Conservation (phyloP, 2,113 vertebrate genomes). For the Brienomyrus brachyistius region DNA sequence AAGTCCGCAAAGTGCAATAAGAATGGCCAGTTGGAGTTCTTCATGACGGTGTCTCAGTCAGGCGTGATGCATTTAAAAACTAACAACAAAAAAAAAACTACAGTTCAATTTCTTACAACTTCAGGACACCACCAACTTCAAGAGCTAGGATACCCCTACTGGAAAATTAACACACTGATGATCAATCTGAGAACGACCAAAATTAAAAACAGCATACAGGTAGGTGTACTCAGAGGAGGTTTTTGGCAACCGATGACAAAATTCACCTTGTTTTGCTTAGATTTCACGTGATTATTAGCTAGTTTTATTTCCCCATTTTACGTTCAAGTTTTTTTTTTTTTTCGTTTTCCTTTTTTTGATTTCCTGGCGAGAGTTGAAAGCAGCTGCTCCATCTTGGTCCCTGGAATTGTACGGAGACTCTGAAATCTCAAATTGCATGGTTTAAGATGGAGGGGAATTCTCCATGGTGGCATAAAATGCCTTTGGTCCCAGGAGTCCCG, state of each 20-base stretch:
- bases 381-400: constrained; percentile 35
- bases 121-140: constrained; percentile 8
- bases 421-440: constrained; percentile 32
- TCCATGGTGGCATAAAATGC: constrained; percentile 63
- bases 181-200: constrained; percentile 15
- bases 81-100: constrained; percentile 25
- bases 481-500: constrained; percentile 69
- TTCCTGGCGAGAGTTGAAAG: constrained; percentile 23
- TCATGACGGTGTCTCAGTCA: constrained; percentile 52
- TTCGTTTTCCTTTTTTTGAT: neutral
- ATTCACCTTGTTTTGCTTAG: constrained; percentile 35
- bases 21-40: constrained; percentile 61
- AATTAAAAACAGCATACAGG: constrained; percentile 32
- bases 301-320: constrained; percentile 18
- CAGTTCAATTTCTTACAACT: constrained; percentile 23
- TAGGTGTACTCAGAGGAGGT: constrained; percentile 26
- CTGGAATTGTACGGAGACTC: constrained; percentile 14
- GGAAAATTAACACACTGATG: constrained; percentile 12
- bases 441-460: constrained; percentile 37
- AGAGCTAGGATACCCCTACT: constrained; percentile 7
- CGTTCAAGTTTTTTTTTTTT: neutral
- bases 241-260: constrained; percentile 38
- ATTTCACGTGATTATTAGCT: constrained; percentile 24
- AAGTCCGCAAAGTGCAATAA: constrained; percentile 70
- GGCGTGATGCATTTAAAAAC: constrained; percentile 48